Conservation (phyloP, 2,797 vertebrate species). For the Spizella passerina region DNA sequence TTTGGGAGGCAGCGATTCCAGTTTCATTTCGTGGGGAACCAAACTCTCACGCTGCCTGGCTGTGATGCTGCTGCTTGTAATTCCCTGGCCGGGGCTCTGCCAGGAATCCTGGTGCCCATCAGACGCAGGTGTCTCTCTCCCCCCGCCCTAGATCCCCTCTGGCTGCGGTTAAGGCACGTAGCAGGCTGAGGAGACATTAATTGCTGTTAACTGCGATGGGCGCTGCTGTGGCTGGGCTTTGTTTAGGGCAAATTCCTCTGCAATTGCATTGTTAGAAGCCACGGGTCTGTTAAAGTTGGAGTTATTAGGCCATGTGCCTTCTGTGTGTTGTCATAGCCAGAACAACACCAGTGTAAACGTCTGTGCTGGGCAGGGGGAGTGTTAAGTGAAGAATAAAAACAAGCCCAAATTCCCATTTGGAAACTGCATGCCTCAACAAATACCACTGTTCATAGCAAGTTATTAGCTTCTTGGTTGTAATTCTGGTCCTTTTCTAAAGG, state of each 20-base stretch:
- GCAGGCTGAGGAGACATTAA: constrained; percentile 25
- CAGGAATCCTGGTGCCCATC: neutral
- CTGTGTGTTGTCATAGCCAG: constrained; percentile 24
- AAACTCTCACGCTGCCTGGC: neutral
- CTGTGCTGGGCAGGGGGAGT: constrained; percentile 35
- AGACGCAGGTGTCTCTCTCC: neutral
- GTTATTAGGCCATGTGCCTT: constrained; percentile 54
- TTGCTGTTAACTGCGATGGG: constrained; percentile 4
- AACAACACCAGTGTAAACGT: constrained; percentile 25
- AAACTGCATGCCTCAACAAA: constrained; percentile 65
- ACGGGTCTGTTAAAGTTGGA: constrained; percentile 29
- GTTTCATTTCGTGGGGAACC: neutral
- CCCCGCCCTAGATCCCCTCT: neutral
- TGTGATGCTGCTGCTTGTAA: neutral
- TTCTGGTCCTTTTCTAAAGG: constrained; percentile 34
- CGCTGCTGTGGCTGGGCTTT: constrained; percentile 19
- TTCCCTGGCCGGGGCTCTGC: neutral
- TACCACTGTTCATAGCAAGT: constrained; percentile 40
- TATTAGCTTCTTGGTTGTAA: constrained; percentile 51
- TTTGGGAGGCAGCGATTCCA: neutral
- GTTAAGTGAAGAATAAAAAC: constrained; percentile 60
- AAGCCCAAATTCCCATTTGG: constrained; percentile 59
- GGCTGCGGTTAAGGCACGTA: neutral
- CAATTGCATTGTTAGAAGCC: constrained; percentile 56
- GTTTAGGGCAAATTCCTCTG: constrained; percentile 51